Evolutionary conservation across 1,140 invertebrate species (phyloP).

Genomic region (Wasmannia auropunctata): DNA sequence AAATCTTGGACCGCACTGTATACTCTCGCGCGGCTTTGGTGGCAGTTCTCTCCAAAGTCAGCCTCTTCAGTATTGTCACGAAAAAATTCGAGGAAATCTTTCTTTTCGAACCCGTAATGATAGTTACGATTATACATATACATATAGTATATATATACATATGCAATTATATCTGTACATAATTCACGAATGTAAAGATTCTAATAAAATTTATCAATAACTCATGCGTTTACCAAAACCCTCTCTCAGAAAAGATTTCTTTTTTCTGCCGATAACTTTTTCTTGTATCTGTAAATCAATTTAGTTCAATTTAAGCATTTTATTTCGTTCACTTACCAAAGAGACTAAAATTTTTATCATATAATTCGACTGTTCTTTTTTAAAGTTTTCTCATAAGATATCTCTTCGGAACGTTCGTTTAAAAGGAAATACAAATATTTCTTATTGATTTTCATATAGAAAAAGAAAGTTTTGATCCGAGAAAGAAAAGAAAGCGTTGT

Average conservation of each 20-base stretch:
- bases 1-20: no score
- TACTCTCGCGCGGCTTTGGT: neutral
- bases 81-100: slow-evolving; percentile 44
- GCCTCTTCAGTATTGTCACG: slow-evolving; percentile 47
- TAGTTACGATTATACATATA: slow-evolving; percentile 41
- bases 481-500: neutral
- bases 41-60: slow-evolving; percentile 34
- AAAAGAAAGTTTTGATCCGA: neutral
- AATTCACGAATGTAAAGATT: slow-evolving; percentile 60
- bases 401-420: neutral
- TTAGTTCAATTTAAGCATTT: neutral
- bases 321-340: neutral
- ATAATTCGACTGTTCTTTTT: neutral
- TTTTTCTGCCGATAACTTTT: neutral
- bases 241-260: slow-evolving; percentile 26
- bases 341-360: neutral
- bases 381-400: neutral
- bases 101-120: slow-evolving; percentile 35
- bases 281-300: neutral
- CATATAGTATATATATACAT: slow-evolving; percentile 37
- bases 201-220: slow-evolving; percentile 62
- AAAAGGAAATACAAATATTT: neutral
- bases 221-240: slow-evolving; percentile 40
- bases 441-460: neutral
- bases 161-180: slow-evolving; percentile 60